Conservation (phyloP, 2,797 vertebrate species). For the Esox masquinongy region DNA sequence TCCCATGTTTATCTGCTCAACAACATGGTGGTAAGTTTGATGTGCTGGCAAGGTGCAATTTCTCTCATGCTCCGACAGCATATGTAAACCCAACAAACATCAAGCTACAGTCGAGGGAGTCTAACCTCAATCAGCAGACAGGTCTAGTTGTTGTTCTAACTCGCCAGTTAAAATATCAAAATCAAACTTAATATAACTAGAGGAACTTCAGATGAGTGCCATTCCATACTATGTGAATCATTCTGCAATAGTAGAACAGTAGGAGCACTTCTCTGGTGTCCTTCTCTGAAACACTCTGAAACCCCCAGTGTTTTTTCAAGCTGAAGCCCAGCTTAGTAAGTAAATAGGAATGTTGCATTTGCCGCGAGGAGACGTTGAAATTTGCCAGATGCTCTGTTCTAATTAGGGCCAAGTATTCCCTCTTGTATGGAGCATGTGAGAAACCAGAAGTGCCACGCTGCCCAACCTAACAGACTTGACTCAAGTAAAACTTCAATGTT, state of each 20-base stretch:
- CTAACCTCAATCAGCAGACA: neutral
- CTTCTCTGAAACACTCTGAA: conserved; percentile 43
- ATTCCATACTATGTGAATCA: conserved; percentile 50
- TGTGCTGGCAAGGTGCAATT: conserved; percentile 17
- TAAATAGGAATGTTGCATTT: conserved; percentile 84
- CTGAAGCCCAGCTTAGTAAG: conserved; percentile 76
- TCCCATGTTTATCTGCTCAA: conserved; percentile 39
- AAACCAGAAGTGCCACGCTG: conserved; percentile 78
- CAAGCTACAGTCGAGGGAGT: neutral
- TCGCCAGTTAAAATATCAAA: neutral
- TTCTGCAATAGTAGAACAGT: conserved; percentile 2
- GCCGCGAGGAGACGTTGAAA: conserved; percentile 79
- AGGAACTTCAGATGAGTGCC: conserved; percentile 47
- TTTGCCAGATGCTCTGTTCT: conserved; percentile 89
- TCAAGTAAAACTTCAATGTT: conserved; percentile 62
- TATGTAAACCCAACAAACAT: neutral
- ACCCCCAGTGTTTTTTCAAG: conserved; percentile 56
- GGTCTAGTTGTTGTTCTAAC: neutral
- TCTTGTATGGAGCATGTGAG: conserved; percentile 78
- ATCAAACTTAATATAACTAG: neutral
- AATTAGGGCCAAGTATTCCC: conserved; percentile 86
- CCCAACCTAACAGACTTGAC: conserved; percentile 69
- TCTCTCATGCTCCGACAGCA: neutral
- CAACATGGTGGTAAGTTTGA: conserved; percentile 23
- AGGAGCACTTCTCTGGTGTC: conserved; percentile 54